These are phyloP conservation scores for Silurus asotus DNA, from an alignment of 2,113 vertebrate genomes.

Conservation along the genomic window DNA sequence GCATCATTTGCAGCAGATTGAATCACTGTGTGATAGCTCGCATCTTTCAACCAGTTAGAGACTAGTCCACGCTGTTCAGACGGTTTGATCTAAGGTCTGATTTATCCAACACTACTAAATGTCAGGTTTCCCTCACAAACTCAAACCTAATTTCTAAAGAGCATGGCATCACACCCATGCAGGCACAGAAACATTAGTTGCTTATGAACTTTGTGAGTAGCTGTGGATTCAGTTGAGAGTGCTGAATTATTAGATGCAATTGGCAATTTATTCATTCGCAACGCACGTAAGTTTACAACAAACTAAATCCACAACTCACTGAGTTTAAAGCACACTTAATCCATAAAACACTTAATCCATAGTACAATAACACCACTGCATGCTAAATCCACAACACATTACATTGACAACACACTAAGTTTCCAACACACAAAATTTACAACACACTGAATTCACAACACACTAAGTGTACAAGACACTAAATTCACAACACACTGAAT, in stretches of 20 bases:
- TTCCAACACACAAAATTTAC: too few species aligned
- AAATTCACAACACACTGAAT: too few species aligned
- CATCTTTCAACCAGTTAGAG: constrained; percentile 44
- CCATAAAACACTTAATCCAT: too few species aligned
- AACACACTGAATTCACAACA: too few species aligned
- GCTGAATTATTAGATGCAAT: not conserved
- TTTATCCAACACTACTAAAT: constrained; percentile 43
- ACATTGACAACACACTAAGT: too few species aligned
- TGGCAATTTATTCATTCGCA: not conserved
- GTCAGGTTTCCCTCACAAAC: constrained; percentile 28
- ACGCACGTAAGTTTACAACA: not conserved
- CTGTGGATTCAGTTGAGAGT: not conserved
- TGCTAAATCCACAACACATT: too few species aligned
- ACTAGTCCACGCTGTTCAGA: constrained; percentile 27
- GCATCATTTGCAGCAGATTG: constrained; percentile 43
- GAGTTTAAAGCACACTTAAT: too few species aligned
- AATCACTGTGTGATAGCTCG: constrained; percentile 40
- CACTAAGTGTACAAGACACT: too few species aligned
- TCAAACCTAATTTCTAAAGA: constrained; percentile 36
- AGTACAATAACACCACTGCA: too few species aligned
- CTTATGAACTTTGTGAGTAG: constrained; percentile 18
- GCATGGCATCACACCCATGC: constrained; percentile 15
- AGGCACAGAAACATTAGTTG: constrained; percentile 14
- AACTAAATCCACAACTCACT: not conserved
- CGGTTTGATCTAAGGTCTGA: constrained; percentile 30